These are phyloP conservation scores for Leptobrachium ailaonicum DNA, from an alignment of 2,113 vertebrate genomes.

Conservation along the genomic window DNA sequence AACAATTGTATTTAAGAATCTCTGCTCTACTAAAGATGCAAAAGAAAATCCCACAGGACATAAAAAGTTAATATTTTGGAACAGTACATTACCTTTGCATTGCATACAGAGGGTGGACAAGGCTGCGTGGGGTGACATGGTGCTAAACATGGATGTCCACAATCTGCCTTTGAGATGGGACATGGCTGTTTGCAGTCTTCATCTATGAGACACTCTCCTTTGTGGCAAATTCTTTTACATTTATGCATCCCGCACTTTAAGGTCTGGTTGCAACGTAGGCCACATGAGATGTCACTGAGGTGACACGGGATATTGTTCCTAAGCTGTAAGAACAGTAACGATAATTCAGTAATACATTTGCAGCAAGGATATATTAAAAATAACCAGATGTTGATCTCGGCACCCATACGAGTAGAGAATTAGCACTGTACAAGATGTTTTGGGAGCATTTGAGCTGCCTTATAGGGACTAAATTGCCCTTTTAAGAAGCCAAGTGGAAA, in stretches of 20 bases:
- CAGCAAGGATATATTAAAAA: no score
- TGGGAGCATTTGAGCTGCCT: no score
- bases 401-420: no score
- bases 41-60: no score
- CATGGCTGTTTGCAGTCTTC: conserved; percentile 88
- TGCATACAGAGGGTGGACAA: conserved; percentile 81
- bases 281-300: conserved; percentile 94
- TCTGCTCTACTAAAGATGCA: no score
- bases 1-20: no score
- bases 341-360: no score
- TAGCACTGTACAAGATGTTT: no score
- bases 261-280: conserved; percentile 81
- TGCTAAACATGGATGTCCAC: conserved; percentile 87
- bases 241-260: conserved; percentile 87
- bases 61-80: no score
- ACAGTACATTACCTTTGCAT: conserved; percentile 75
- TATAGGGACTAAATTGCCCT: no score
- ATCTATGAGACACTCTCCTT: conserved; percentile 82
- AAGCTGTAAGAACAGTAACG: conserved; percentile 69
- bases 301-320: conserved; percentile 96
- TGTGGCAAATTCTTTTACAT: conserved; percentile 93
- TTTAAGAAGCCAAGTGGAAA: no score
- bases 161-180: conserved; percentile 74
- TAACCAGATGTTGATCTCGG: no score
- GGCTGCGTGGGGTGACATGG: conserved; percentile 81